Evolutionary conservation across 2,113 vertebrate species (phyloP).

Genomic region (Nesogale talazaci): DNA sequence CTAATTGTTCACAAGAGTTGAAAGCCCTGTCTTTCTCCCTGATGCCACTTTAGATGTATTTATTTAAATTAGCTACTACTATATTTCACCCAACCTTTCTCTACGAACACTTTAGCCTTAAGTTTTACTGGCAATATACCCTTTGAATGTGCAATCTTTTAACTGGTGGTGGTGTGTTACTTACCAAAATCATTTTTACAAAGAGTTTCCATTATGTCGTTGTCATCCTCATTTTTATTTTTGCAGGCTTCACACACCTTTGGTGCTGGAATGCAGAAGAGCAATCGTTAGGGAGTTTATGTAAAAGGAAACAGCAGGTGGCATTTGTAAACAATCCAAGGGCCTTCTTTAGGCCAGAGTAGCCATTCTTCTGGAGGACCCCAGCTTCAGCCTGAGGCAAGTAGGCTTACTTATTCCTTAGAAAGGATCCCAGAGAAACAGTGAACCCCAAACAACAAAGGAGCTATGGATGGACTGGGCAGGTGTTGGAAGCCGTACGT

Average conservation of each 20-base stretch:
- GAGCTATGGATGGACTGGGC: not conserved
- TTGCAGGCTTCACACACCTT: slow-evolving; percentile 97
- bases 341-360: not conserved
- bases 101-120: not conserved
- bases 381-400: slow-evolving; percentile 20
- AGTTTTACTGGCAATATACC: not conserved
- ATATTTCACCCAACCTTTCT: not conserved
- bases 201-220: slow-evolving; percentile 97
- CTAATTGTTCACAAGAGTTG: too few species aligned
- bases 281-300: slow-evolving; percentile 66
- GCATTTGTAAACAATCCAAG: slow-evolving; percentile 72
- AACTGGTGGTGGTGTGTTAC: slow-evolving; percentile 70
- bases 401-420: not conserved
- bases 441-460: not conserved
- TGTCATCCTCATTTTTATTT: slow-evolving; percentile 95
- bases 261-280: slow-evolving; percentile 88
- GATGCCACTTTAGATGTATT: not conserved
- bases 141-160: slow-evolving; percentile 1
- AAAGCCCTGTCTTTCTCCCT: too few species aligned
- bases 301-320: slow-evolving; percentile 82
- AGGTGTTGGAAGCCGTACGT: not conserved
- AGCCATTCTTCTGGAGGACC: not conserved
- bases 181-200: slow-evolving; percentile 99
- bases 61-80: not conserved
- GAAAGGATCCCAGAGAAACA: not conserved